phyloP scores from a whole-genome alignment of 53 echinoderm and acorn worm species.

The Holothuria leucospilota region DNA sequence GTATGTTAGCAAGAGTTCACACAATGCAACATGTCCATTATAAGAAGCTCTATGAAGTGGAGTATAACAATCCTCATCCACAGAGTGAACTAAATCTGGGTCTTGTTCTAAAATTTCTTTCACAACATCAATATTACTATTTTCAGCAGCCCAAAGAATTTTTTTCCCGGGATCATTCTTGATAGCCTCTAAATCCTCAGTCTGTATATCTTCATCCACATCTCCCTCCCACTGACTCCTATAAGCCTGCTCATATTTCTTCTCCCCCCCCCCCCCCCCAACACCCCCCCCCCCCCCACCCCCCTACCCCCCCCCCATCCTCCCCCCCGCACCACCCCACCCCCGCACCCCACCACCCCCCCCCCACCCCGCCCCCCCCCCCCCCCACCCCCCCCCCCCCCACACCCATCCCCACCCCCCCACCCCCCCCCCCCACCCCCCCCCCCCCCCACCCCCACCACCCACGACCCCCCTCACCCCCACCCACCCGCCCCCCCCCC shows the following conservation, averaged over 20 bases:
- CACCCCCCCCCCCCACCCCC: no score
- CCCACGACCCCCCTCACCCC: no score
- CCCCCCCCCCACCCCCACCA: no score
- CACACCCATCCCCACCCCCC: no score
- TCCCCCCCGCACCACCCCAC: no score
- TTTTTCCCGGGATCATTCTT: conserved; percentile 71
- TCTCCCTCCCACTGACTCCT: conserved; percentile 81
- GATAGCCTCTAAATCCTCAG: conserved; percentile 73
- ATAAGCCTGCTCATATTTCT: conserved; percentile 65
- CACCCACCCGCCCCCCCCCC: no score
- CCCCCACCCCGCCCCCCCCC: no score
- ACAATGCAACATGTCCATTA: conserved; percentile 81
- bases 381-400: no score
- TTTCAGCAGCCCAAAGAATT: conserved; percentile 93
- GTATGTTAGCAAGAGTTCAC: conserved; percentile 70
- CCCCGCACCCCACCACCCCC: no score
- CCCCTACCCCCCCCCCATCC: no score
- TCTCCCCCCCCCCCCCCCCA: no score
- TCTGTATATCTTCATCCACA: conserved; percentile 68
- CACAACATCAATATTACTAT: conserved; percentile 81
- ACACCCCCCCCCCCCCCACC: no score
- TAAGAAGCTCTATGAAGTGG: conserved; percentile 92
- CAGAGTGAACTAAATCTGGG: conserved; percentile 55
- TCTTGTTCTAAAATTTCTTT: conserved; percentile 70
- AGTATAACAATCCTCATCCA: conserved; percentile 89